A percentile compares a stretch with the other conserved stretches of the same genome.
These are phyloP conservation scores for Cairina moschata DNA, from an alignment of 2,113 vertebrate genomes.

Conservation along the genomic window DNA sequence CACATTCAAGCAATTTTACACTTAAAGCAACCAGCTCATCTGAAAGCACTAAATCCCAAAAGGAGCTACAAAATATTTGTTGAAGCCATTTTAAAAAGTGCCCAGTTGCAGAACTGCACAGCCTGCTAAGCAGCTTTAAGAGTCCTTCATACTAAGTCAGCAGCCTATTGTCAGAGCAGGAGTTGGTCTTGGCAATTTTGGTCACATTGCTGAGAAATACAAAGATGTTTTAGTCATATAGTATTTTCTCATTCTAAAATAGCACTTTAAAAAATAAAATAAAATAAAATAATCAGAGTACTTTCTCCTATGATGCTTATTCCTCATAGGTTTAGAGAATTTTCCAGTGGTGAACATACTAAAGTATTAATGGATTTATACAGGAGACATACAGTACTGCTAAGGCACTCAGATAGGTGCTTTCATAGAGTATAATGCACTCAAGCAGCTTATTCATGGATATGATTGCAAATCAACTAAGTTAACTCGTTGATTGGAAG, in stretches of 20 bases:
- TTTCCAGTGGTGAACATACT: background rate
- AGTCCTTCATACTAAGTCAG: background rate
- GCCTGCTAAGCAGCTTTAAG: background rate
- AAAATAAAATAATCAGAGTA: background rate
- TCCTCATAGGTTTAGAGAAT: background rate
- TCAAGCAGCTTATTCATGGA: constrained; percentile 15
- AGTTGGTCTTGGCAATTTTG: constrained; percentile 5
- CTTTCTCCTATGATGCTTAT: background rate
- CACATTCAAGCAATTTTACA: too few species aligned
- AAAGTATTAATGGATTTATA: background rate
- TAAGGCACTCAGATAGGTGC: background rate
- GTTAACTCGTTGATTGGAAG: background rate
- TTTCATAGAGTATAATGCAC: background rate
- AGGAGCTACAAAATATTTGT: background rate
- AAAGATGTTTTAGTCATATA: background rate
- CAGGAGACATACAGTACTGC: background rate
- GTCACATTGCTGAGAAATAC: constrained; percentile 12
- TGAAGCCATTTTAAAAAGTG: background rate
- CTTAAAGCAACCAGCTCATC: background rate
- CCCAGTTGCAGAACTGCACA: background rate
- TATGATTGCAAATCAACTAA: background rate
- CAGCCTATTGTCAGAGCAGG: constrained; percentile 22
- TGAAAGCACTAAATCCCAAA: background rate
- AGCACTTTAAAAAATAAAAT: background rate
- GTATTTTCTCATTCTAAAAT: constrained; percentile 7